These are phyloP conservation scores for Biston betularia DNA, from an alignment of 2,888 invertebrate genomes.

Conservation along the genomic window DNA sequence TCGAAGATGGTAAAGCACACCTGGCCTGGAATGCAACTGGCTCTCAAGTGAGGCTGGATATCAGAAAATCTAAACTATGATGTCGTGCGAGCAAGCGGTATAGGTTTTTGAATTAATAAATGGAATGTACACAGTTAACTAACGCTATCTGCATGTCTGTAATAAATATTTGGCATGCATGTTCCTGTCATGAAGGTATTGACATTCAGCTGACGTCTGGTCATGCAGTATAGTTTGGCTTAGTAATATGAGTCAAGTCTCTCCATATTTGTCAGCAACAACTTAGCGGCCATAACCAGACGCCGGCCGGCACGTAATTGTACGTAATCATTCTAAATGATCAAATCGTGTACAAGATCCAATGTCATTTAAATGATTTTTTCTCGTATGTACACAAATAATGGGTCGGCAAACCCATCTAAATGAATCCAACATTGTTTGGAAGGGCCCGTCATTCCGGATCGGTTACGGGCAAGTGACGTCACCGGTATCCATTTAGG, in stretches of 20 bases:
- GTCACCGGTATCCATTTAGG: conserved; percentile 50
- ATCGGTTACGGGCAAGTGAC: conserved; percentile 53
- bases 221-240: conserved; percentile 4
- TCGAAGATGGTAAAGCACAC: too few species aligned
- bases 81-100: neutral
- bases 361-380: conserved; percentile 12
- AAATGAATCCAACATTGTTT: conserved; percentile 54
- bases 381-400: conserved; percentile 30
- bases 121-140: conserved; percentile 9
- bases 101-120: conserved; percentile 10
- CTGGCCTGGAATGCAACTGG: too few species aligned
- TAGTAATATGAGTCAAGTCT: conserved; percentile 21
- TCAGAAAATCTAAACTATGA: conserved; percentile 1
- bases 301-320: conserved; percentile 23
- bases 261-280: conserved; percentile 17
- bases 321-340: conserved; percentile 26
- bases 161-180: too few species aligned
- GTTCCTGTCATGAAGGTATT: neutral
- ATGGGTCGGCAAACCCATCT: conserved; percentile 49
- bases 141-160: conserved; percentile 13
- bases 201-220: conserved; percentile 15
- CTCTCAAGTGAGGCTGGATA: too few species aligned
- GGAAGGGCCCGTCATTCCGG: conserved; percentile 54
- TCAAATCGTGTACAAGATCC: conserved; percentile 15
- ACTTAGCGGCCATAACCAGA: conserved; percentile 22